Evolutionary conservation across 2,113 vertebrate genomes (phyloP).

Genomic region (Antigone vipio): DNA sequence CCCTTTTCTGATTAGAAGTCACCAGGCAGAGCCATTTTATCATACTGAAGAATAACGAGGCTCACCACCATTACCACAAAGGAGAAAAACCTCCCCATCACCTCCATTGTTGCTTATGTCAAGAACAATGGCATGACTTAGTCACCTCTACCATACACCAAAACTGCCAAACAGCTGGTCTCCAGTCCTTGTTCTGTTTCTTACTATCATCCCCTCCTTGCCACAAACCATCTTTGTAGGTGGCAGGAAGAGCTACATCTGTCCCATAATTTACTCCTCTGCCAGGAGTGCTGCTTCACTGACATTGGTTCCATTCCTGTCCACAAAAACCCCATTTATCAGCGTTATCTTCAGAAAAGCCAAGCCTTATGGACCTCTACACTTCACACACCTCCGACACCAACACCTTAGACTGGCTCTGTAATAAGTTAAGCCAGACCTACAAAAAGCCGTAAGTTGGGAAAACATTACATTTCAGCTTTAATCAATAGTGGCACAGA

Average conservation of each 20-base stretch:
- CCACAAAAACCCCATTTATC: not conserved
- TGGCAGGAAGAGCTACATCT: not conserved
- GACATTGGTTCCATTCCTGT: not conserved
- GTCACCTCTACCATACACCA: not conserved
- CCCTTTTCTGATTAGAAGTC: not conserved
- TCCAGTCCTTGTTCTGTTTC: not conserved
- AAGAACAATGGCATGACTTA: not conserved
- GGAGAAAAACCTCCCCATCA: not conserved
- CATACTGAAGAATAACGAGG: not conserved
- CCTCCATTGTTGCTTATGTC: not conserved
- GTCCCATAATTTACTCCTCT: not conserved
- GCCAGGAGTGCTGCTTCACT: not conserved
- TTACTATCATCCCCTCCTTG: not conserved
- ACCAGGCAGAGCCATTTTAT: not conserved
- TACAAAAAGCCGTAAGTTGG: not conserved
- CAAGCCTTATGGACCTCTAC: not conserved
- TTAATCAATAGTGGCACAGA: not conserved
- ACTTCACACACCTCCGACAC: not conserved
- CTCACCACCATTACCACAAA: fast-evolving
- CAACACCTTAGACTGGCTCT: not conserved
- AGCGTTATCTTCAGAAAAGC: not conserved
- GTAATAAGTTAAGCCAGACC: not conserved
- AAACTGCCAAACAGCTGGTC: not conserved
- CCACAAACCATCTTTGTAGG: not conserved
- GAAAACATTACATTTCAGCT: not conserved